A percentile compares a stretch with the other conserved stretches of the same genome.
phyloP scores from a whole-genome alignment of 2,797 vertebrate species.

The Gymnodraco acuticeps region DNA sequence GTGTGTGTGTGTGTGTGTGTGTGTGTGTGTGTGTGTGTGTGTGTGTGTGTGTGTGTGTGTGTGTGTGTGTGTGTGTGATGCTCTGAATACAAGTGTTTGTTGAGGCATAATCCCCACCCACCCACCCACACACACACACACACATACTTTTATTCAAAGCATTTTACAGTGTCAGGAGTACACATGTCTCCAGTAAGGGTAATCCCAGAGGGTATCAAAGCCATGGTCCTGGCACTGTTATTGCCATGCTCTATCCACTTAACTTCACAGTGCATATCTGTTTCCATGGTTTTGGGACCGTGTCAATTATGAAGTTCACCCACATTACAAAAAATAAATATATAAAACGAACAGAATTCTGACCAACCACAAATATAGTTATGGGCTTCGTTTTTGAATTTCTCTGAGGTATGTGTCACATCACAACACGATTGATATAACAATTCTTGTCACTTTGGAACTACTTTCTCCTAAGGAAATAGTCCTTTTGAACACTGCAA shows the following conservation, averaged over 20 bases:
- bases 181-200: conserved; percentile 43
- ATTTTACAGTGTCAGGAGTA: conserved; percentile 45
- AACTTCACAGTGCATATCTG: conserved; percentile 34
- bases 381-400: neutral
- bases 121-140: too few species aligned
- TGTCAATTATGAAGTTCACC: conserved; percentile 4
- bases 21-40: too few species aligned
- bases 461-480: conserved; percentile 1
- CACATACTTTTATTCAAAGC: conserved; percentile 31
- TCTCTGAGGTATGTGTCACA: neutral
- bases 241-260: conserved; percentile 38
- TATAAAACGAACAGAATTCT: neutral
- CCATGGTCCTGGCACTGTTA: conserved; percentile 27
- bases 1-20: neutral
- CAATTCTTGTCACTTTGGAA: neutral
- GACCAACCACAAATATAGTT: neutral
- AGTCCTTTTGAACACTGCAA: neutral
- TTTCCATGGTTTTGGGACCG: neutral
- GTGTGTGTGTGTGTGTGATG: too few species aligned
- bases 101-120: too few species aligned
- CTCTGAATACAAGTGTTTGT: too few species aligned
- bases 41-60: conserved; percentile 11
- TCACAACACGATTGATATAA: neutral
- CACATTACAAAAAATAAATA: neutral
- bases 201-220: conserved; percentile 63